Evolutionary conservation across 2,888 invertebrate species (phyloP).

Genomic region (Ophraella communa): DNA sequence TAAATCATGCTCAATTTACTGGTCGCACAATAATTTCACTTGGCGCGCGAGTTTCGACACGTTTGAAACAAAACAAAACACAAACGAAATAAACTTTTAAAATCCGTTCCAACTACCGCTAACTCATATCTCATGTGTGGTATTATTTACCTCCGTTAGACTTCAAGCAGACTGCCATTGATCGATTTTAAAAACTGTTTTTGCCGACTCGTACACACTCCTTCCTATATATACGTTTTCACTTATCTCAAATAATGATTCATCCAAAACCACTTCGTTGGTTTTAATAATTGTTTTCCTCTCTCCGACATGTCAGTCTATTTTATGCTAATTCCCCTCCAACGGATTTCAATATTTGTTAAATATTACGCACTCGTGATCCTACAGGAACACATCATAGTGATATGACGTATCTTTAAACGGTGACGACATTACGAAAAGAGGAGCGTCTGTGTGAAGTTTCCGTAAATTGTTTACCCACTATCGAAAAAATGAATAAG

Average conservation of each 20-base stretch:
- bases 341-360: neutral
- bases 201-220: slow-evolving; percentile 21
- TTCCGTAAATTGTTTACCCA: neutral
- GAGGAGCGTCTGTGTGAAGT: neutral
- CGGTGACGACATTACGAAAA: neutral
- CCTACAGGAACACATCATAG: slow-evolving; percentile 1
- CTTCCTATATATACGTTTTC: slow-evolving; percentile 24
- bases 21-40: neutral
- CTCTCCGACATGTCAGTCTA: slow-evolving; percentile 24
- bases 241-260: slow-evolving; percentile 31
- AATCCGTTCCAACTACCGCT: slow-evolving; percentile 27
- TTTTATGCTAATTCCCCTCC: slow-evolving; percentile 7
- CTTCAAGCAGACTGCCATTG: slow-evolving; percentile 37
- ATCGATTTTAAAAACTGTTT: slow-evolving; percentile 28
- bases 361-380: neutral
- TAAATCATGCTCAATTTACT: neutral
- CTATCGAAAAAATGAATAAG: neutral
- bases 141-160: slow-evolving; percentile 38
- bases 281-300: slow-evolving; percentile 20
- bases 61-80: slow-evolving; percentile 19
- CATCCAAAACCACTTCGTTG: slow-evolving; percentile 22
- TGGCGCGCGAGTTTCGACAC: slow-evolving; percentile 24
- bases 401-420: neutral
- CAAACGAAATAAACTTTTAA: slow-evolving; percentile 32
- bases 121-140: slow-evolving; percentile 24